Evolutionary conservation across 2,797 vertebrate genomes (phyloP).

Genomic region (Salmo trutta): DNA sequence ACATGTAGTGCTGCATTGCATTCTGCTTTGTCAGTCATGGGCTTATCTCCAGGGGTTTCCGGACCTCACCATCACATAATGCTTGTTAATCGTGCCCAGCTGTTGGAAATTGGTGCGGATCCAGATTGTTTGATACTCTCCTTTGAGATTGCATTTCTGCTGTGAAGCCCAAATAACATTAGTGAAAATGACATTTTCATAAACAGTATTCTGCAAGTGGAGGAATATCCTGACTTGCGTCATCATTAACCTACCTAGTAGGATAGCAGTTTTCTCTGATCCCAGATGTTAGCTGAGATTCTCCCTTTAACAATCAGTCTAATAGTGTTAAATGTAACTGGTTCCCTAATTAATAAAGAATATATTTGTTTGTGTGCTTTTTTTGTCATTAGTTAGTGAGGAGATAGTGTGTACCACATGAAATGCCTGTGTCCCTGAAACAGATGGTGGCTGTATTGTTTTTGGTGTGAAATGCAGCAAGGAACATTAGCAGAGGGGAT

Average conservation of each 20-base stretch:
- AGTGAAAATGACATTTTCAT: conserved; percentile 9
- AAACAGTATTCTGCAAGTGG: background rate
- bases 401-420: conserved; percentile 2
- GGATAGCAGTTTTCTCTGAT: background rate
- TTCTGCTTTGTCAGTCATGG: background rate
- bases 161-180: conserved; percentile 4
- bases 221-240: background rate
- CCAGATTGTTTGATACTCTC: conserved; percentile 16
- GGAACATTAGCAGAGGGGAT: conserved; percentile 32
- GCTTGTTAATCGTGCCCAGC: conserved; percentile 27
- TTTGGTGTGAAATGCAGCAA: conserved; percentile 44
- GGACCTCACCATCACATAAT: conserved; percentile 16
- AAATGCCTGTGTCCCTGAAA: conserved; percentile 34
- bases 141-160: background rate
- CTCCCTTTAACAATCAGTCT: background rate
- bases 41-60: background rate
- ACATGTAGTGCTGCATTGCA: background rate
- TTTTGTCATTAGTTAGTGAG: conserved; percentile 24
- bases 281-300: background rate
- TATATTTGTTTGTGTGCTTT: conserved; percentile 20
- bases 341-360: background rate
- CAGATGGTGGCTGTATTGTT: conserved; percentile 60
- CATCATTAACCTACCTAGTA: background rate
- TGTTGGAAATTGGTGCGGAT: conserved; percentile 10
- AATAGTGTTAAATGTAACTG: background rate